Percentiles rank a stretch among this genome's conserved stretches.
Evolutionary conservation across 1,140 invertebrate species (phyloP).

Genomic region (Dysdera silvatica): DNA sequence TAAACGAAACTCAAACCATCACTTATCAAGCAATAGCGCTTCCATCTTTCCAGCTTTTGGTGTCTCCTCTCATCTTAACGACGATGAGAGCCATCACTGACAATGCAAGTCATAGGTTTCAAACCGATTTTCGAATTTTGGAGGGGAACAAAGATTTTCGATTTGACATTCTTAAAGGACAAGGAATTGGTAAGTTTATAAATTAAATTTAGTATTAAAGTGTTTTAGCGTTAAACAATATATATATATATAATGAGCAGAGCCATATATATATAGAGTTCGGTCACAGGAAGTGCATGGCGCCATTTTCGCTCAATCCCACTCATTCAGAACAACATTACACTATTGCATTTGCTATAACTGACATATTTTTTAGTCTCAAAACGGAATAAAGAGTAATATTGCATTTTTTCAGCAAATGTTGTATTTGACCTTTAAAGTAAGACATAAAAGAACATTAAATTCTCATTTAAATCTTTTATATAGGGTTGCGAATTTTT

Average conservation of each 20-base stretch:
- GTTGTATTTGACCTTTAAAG: no score
- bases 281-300: background rate
- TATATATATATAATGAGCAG: background rate
- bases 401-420: no score
- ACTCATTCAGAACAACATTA: no score
- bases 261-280: background rate
- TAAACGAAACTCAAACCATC: constrained; percentile 42
- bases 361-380: background rate
- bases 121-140: constrained; percentile 10
- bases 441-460: no score
- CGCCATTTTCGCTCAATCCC: background rate
- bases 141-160: constrained; percentile 5
- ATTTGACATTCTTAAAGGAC: constrained; percentile 27
- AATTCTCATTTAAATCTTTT: no score
- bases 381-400: no score
- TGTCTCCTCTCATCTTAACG: constrained; percentile 23
- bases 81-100: constrained; percentile 11
- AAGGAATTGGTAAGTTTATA: constrained; percentile 26
- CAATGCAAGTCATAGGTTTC: background rate
- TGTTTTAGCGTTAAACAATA: background rate
- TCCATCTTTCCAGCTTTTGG: constrained; percentile 36
- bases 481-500: no score
- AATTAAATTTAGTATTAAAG: background rate
- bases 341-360: background rate
- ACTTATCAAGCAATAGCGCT: constrained; percentile 41